Evolutionary conservation across 2,888 invertebrate genomes (phyloP), one percentile per base, ranked within the genome.

Genomic region (Agonopterix arenella): DNA sequence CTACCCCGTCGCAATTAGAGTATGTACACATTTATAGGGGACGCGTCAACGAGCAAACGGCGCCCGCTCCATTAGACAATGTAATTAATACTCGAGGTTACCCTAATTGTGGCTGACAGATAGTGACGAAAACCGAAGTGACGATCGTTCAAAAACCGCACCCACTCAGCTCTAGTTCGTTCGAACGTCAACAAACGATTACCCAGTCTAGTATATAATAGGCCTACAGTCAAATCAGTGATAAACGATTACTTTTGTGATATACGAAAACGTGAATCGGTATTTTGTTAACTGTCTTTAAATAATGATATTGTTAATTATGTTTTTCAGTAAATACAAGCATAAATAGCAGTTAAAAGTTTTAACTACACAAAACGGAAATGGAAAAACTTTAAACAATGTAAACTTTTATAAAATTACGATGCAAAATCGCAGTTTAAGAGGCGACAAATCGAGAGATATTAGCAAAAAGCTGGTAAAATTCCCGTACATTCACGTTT

Each of bases 81-180:
- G 86, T 86, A 88, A 86, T 86, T 80, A 86, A 86, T 85, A 85
- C 80, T 73, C 71, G 72, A 72, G 79, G 80, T 77, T 77, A 73
- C 76, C 78, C 76, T 83, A 83, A 85, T 84, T 84, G 83, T 78
- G 73, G 73, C 66, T 69, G 76, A 76, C 73, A 71, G 73, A 77
- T 76, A 79, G 76, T 76, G 74, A 70, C 70, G 64, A 66, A 70
- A 75, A 76, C 76, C 71, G 68, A 74, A 49, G 66, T 64, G 70
- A 68, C 68, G 68, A 77, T 78, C 70, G 68, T 61, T 65, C 69
- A 71, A 78, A 80, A 75, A 77, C 80, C 81, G 70, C 83, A 64
- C 81, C 82, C 76, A 66, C 61, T 64, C 56, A 16, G 38, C 37
- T 37, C 9, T 16, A 8, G 40, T 40, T 40, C 11, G 11, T 11